Evolutionary conservation across 2,113 vertebrate species (phyloP).

Genomic region (Neogobius melanostomus): DNA sequence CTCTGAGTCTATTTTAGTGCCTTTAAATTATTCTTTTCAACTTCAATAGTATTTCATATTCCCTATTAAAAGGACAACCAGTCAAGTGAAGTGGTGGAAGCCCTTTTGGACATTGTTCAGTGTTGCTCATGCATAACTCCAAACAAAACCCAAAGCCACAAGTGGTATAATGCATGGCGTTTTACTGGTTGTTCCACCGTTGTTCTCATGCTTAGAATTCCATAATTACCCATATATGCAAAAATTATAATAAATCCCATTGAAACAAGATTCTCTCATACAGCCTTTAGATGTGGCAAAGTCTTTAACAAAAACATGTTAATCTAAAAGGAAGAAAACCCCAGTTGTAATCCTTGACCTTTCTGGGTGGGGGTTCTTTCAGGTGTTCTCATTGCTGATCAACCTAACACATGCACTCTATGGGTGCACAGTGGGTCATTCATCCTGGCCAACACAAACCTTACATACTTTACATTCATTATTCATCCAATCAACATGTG

Average conservation of each 20-base stretch:
- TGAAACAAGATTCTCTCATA: slow-evolving; percentile 10
- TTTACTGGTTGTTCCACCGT: slow-evolving; percentile 56
- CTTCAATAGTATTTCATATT: background rate
- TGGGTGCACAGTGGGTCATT: too few relatives aligned
- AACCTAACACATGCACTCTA: background rate
- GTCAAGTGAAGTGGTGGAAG: slow-evolving; percentile 9
- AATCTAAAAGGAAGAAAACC: background rate
- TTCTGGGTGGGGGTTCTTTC: too few relatives aligned
- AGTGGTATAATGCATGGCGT: slow-evolving; percentile 52
- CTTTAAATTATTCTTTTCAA: background rate
- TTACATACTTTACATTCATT: too few relatives aligned
- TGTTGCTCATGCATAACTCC: slow-evolving; percentile 43
- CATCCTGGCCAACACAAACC: too few relatives aligned
- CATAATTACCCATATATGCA: slow-evolving; percentile 55
- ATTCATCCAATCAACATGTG: too few relatives aligned
- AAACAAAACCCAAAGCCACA: slow-evolving; percentile 54
- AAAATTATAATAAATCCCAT: too few relatives aligned
- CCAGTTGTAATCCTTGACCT: background rate
- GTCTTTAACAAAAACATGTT: background rate
- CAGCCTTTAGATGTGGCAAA: background rate
- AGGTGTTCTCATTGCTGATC: background rate
- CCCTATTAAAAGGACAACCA: slow-evolving; percentile 16
- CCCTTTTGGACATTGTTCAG: slow-evolving; percentile 30
- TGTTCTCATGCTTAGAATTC: slow-evolving; percentile 57
- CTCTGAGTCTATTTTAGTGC: background rate